Conservation (phyloP, 2,113 vertebrate genomes). For the Pachycephala philippinensis region DNA sequence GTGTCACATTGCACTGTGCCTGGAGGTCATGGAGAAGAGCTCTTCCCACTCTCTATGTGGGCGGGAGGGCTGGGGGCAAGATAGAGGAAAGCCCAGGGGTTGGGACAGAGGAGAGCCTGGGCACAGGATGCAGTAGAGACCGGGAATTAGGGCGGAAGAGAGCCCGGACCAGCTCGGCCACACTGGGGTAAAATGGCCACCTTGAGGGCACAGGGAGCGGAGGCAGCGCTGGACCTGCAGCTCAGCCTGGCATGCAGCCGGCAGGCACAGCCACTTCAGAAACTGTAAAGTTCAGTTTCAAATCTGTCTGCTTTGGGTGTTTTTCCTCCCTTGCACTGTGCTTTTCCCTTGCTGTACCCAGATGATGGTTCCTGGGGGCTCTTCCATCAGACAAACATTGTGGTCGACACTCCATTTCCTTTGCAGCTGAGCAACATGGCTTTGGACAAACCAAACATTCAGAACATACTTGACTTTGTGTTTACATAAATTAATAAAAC, state of each 20-base stretch:
- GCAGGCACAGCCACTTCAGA: accelerated
- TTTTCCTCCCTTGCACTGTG: background rate
- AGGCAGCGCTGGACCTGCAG: accelerated
- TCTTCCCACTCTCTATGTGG: accelerated
- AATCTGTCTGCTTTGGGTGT: background rate
- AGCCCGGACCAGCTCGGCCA: accelerated
- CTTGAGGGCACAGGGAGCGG: background rate
- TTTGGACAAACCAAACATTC: background rate
- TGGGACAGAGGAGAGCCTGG: background rate
- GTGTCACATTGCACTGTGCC: accelerated
- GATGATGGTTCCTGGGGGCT: accelerated
- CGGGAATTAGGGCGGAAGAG: background rate
- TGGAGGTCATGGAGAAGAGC: accelerated
- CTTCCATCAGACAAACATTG: accelerated
- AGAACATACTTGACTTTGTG: accelerated
- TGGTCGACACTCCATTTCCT: background rate
- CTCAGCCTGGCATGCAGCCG: background rate
- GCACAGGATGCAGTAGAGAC: background rate
- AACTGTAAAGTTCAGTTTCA: background rate
- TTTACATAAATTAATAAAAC: accelerated
- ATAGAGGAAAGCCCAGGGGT: background rate
- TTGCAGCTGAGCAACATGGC: background rate
- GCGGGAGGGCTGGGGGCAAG: background rate
- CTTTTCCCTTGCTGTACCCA: accelerated
- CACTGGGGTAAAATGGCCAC: background rate